Base-by-base conservation (phyloP, 2,888 invertebrate genomes). In the Spicauda simplicius region DNA sequence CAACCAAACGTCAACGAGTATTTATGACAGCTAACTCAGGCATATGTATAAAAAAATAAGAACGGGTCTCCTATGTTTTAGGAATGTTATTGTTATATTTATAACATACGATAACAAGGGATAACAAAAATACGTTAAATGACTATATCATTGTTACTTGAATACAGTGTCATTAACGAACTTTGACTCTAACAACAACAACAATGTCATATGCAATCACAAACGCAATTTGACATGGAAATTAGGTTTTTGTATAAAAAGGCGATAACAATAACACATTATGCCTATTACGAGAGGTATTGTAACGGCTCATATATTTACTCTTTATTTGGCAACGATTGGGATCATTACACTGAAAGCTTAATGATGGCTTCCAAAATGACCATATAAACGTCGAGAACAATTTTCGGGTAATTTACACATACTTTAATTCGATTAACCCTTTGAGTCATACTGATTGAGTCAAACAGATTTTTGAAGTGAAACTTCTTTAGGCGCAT, bases 241-340 rank as follows among this genome's bases (percentile, higher is more conserved):
- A 70, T 66, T 71, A 37, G 53, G 56, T 63, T 67, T 64, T 8
- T 48, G 14, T 66, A 64, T 64, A 57, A 69, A 68, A 61, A 33
- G n/a, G 14, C 33, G 55, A 14, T 14, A 14, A 66, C 37, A 60
- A 60, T 55, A 66, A 50, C 33, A 7, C 30, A 56, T 60, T 50
- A 56, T 25, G 11, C 20, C 62, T 45, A 18, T 25, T 19, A 45
- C n/a, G 20, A 25, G 18, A 69, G 30, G 41, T 57, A 64, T 54
- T 64, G 69, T 68, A 52, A 70, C 68, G 71, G 68, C 62, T 65
- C 64, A 70, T 70, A 65, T 67, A 68, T 61, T 64, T 68, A 41
- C 52, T 68, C 71, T 70, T 70, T 69, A 70, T 71, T 66, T 61
- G 59, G 64, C 25, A 50, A 58, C 37, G 68, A 64, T 69, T 54